Conservation (phyloP, 2,888 invertebrate species). For the Pollenia amentaria region DNA sequence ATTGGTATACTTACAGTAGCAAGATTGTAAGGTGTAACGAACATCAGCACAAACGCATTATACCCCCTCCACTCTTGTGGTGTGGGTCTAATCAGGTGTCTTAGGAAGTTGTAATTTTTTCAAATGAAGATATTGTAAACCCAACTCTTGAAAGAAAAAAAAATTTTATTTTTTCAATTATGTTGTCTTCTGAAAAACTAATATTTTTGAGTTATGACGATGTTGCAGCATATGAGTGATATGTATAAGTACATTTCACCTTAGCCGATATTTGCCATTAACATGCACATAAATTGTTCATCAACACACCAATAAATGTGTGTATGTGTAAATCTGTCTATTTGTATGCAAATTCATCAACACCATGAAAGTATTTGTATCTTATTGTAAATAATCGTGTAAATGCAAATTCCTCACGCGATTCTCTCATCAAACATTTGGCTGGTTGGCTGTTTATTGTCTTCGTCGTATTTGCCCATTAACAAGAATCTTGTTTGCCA, state of each 20-base stretch:
- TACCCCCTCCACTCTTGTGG: no score
- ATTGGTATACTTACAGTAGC: no score
- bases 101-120: no score
- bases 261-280: conserved; percentile 31
- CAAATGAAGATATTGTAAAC: no score
- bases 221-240: no score
- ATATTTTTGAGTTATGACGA: no score
- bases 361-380: conserved; percentile 49
- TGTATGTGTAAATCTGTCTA: background rate
- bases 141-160: no score
- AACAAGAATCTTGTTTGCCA: conserved; percentile 74
- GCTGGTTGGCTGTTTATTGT: background rate
- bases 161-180: no score
- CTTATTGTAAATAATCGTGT: conserved; percentile 66
- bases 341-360: conserved; percentile 52
- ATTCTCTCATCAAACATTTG: conserved; percentile 75
- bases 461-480: conserved; percentile 53
- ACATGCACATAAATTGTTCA: conserved; percentile 18
- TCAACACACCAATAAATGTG: conserved; percentile 4
- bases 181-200: no score
- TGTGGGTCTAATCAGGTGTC: no score
- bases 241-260: conserved; percentile 12
- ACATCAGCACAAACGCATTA: no score
- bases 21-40: no score
- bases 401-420: conserved; percentile 76